Evolutionary conservation across 2,797 vertebrate genomes (phyloP).

Genomic region (Smutsia gigantea): DNA sequence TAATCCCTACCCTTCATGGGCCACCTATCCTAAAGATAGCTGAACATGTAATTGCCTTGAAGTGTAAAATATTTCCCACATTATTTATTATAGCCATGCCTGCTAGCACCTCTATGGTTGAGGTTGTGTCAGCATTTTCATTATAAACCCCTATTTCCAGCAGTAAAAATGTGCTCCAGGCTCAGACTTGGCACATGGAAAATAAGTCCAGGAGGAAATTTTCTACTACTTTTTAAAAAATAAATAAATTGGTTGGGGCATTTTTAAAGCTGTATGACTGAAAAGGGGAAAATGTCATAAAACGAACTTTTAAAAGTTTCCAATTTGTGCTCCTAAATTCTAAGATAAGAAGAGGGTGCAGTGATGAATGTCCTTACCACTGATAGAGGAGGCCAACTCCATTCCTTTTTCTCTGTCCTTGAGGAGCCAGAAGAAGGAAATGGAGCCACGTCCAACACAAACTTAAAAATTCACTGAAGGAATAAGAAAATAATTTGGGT

Average conservation of each 20-base stretch:
- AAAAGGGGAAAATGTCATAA: slow-evolving; percentile 58
- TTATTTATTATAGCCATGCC: slow-evolving; percentile 86
- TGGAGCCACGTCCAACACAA: neutral
- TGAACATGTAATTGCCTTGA: slow-evolving; percentile 89
- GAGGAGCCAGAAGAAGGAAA: slow-evolving; percentile 4
- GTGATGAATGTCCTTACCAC: neutral
- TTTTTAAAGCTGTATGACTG: slow-evolving; percentile 77
- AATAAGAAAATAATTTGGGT: slow-evolving; percentile 5
- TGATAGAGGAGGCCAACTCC: neutral
- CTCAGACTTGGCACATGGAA: slow-evolving; percentile 73
- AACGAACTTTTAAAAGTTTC: slow-evolving; percentile 66
- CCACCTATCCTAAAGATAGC: slow-evolving; percentile 88
- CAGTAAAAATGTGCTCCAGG: slow-evolving; percentile 85
- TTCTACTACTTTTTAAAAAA: slow-evolving; percentile 70
- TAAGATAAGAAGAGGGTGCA: neutral
- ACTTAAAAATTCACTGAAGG: neutral
- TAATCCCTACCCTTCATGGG: slow-evolving; percentile 88
- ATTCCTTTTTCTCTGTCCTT: neutral
- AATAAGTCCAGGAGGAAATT: slow-evolving; percentile 76
- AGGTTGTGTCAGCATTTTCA: slow-evolving; percentile 89
- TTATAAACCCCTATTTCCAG: slow-evolving; percentile 85
- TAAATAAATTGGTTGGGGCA: slow-evolving; percentile 74
- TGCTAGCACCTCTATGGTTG: slow-evolving; percentile 84
- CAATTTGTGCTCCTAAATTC: slow-evolving; percentile 24
- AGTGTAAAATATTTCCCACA: slow-evolving; percentile 88